These are phyloP conservation scores for Chouioia cunea DNA, from an alignment of 2,888 invertebrate genomes.

Conservation along the genomic window DNA sequence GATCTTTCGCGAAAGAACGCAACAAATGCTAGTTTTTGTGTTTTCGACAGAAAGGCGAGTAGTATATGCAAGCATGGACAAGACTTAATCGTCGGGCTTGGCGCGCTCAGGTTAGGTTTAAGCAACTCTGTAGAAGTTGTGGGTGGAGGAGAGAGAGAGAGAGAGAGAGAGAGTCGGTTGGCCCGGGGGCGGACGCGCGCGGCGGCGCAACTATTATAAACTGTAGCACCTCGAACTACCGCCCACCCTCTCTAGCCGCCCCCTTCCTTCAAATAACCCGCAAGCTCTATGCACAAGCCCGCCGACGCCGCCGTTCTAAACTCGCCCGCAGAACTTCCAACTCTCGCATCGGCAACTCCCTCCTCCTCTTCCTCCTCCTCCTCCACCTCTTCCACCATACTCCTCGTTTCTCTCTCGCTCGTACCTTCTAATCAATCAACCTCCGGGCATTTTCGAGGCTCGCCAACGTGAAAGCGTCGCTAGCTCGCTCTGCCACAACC, in stretches of 20 bases:
- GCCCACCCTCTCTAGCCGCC: slow-evolving; percentile 57
- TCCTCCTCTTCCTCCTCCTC: slow-evolving; percentile 33
- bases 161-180: slow-evolving; percentile 55
- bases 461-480: slow-evolving; percentile 26
- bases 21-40: too few species aligned
- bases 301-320: slow-evolving; percentile 40
- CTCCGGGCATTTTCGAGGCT: slow-evolving; percentile 63
- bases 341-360: slow-evolving; percentile 32
- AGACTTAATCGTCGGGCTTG: slow-evolving; percentile 55
- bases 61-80: slow-evolving; percentile 45
- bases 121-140: slow-evolving; percentile 68
- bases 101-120: slow-evolving; percentile 64
- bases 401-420: slow-evolving; percentile 41
- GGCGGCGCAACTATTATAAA: slow-evolving; percentile 68
- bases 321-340: slow-evolving; percentile 2
- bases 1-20: too few species aligned
- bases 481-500: slow-evolving; percentile 15
- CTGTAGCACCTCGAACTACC: slow-evolving; percentile 69
- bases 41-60: too few species aligned
- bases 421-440: slow-evolving; percentile 69
- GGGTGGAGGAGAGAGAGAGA: slow-evolving; percentile 45
- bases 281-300: slow-evolving; percentile 38
- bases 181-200: slow-evolving; percentile 61
- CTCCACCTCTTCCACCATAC: slow-evolving; percentile 41
- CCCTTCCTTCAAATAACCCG: slow-evolving; percentile 52